Evolutionary conservation across 2,113 vertebrate genomes (phyloP), one percentile per base, ranked within the genome.

Genomic region (Rousettus leschenaultii): DNA sequence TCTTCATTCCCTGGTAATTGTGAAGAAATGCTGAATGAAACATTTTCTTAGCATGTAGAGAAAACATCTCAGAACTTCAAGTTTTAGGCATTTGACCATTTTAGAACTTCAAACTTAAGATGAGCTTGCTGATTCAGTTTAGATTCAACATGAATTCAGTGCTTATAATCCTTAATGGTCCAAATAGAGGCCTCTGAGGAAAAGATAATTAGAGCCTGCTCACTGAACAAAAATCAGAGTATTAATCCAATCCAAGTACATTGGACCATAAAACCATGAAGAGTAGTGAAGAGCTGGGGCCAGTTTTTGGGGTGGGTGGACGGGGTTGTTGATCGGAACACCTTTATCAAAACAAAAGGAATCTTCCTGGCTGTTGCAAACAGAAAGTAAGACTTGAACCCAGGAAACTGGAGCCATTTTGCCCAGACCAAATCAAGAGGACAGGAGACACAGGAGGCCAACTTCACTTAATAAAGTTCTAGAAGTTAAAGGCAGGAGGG

Each of bases 21-120:
- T 68, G 38, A 97, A 95, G 83, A 95, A 45, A 75, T 33, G 0
- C 40, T 33, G 28, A 80, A 48, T 63, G 30, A 94, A 51, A 71
- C 5, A n/a, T 51, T 80, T 53, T 79, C 45, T 30, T 91, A 59
- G 28, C 14, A 18, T 1, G 4, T 70, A 18, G 78, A 59, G 35
- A 94, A 86, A 87, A 38, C 3, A 75, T 55, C 43, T 74, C 11
- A 95, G 65, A 70, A 59, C 8, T 65, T 83, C 30, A 51, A 55
- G 30, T 79, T 61, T 85, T 43, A 85, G 22, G 61, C 28, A 28
- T 63, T 7, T 30, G 38, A 65, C 78, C 30, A 74, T 61, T 78
- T 66, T 53, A 87, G 73, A 77, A 82, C 61, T 63, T 92, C 89
- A 68, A 28, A 75, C 24, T 77, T 51, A 19, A 35, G 57, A 26